phyloP scores from a whole-genome alignment of 1,140 invertebrate genomes.

The Conus betulinus region DNA sequence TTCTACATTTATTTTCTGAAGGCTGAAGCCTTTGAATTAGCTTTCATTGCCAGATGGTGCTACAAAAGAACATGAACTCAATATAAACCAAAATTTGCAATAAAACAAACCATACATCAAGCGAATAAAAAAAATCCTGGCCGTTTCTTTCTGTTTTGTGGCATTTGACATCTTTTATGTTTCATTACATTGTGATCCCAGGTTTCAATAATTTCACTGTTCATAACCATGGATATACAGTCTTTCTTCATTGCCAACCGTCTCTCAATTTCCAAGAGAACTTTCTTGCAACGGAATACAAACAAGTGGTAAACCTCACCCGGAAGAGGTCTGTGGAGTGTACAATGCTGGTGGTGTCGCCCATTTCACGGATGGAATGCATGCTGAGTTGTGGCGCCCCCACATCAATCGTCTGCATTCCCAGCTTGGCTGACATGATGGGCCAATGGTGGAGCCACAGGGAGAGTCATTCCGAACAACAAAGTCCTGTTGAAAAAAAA shows the following conservation, averaged over 20 bases:
- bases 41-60: too few species aligned
- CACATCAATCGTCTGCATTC: conserved; percentile 77
- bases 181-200: not conserved
- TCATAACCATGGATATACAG: not conserved
- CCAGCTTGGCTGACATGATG: conserved; percentile 76
- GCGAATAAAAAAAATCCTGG: too few species aligned
- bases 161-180: too few species aligned
- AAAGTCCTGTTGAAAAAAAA: conserved; percentile 70
- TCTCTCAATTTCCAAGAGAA: not conserved
- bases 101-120: too few species aligned
- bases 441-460: conserved; percentile 78
- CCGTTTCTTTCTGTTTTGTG: too few species aligned
- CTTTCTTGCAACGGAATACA: too few species aligned
- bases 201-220: not conserved
- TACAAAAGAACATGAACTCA: too few species aligned
- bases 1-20: too few species aligned
- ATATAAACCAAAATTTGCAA: too few species aligned
- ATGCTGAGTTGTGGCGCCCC: conserved; percentile 77
- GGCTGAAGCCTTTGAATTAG: too few species aligned
- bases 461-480: conserved; percentile 76
- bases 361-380: conserved; percentile 78
- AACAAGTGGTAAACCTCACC: conserved; percentile 47
- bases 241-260: not conserved
- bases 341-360: conserved; percentile 69
- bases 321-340: conserved; percentile 65